These are phyloP conservation scores for Zosterops japonicus DNA, from an alignment of 2,113 vertebrate genomes.

Conservation along the genomic window DNA sequence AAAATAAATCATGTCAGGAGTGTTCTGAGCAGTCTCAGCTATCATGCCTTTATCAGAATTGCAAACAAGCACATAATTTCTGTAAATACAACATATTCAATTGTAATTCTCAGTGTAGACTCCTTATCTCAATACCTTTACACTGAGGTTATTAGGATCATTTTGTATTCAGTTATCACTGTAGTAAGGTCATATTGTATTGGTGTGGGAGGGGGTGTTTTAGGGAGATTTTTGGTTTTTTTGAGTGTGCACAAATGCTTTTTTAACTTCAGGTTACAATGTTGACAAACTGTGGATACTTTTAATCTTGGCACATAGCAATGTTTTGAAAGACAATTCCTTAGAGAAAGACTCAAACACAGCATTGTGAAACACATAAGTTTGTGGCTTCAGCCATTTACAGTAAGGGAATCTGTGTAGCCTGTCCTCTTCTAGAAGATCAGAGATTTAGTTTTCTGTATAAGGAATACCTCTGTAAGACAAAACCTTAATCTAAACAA, in stretches of 20 bases:
- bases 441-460: not conserved
- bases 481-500: not conserved
- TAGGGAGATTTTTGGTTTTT: accelerated
- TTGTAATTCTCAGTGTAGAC: not conserved
- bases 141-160: not conserved
- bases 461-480: not conserved
- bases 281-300: not conserved
- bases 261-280: not conserved
- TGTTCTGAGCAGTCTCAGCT: not conserved
- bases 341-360: not conserved
- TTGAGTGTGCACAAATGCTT: not conserved
- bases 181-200: accelerated
- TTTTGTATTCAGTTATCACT: not conserved
- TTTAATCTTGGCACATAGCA: not conserved
- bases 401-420: not conserved
- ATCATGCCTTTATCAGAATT: not conserved
- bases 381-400: not conserved
- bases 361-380: not conserved
- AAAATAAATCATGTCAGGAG: not conserved
- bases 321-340: not conserved
- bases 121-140: not conserved
- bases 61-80: not conserved
- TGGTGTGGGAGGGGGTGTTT: not conserved
- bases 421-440: not conserved
- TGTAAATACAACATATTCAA: not conserved